These are phyloP conservation scores for Boloria selene DNA, from an alignment of 2,888 invertebrate genomes.

Conservation along the genomic window DNA sequence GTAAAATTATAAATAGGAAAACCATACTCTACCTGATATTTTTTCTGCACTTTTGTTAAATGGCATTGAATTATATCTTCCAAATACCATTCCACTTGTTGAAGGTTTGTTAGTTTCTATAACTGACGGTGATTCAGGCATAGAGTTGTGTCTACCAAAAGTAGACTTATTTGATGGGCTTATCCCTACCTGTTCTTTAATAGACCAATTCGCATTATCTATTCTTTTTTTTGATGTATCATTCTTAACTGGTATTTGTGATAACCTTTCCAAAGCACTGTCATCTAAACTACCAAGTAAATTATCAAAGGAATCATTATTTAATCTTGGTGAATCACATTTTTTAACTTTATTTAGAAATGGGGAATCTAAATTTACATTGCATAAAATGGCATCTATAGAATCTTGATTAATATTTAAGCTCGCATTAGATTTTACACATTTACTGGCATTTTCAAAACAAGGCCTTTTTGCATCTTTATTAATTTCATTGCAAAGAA, in stretches of 20 bases:
- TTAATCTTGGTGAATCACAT: conserved; percentile 56
- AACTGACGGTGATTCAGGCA: conserved; percentile 73
- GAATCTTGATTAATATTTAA: conserved; percentile 66
- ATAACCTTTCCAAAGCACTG: conserved; percentile 67
- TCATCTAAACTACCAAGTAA: conserved; percentile 74
- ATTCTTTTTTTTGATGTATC: conserved; percentile 42
- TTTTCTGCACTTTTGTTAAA: conserved; percentile 56
- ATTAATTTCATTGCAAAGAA: conserved; percentile 49
- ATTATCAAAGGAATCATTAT: conserved; percentile 77
- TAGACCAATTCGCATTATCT: conserved; percentile 51
- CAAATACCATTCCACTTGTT: conserved; percentile 69
- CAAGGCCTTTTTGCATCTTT: conserved; percentile 53
- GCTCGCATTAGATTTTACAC: conserved; percentile 46
- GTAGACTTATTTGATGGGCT: conserved; percentile 62
- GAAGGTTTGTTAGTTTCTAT: conserved; percentile 59
- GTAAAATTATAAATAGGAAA: too few relatives aligned
- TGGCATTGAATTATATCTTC: conserved; percentile 75
- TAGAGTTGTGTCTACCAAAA: conserved; percentile 71
- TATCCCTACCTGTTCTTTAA: conserved; percentile 58
- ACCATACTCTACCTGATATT: conserved; percentile 45
- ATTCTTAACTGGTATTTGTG: conserved; percentile 63
- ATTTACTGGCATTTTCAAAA: conserved; percentile 45
- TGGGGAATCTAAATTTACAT: conserved; percentile 68
- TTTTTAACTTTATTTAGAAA: conserved; percentile 54
- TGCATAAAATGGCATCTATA: conserved; percentile 68